Evolutionary conservation across 1,140 invertebrate genomes (phyloP), one percentile per base, ranked within the genome.

Genomic region (Agrilus planipennis): DNA sequence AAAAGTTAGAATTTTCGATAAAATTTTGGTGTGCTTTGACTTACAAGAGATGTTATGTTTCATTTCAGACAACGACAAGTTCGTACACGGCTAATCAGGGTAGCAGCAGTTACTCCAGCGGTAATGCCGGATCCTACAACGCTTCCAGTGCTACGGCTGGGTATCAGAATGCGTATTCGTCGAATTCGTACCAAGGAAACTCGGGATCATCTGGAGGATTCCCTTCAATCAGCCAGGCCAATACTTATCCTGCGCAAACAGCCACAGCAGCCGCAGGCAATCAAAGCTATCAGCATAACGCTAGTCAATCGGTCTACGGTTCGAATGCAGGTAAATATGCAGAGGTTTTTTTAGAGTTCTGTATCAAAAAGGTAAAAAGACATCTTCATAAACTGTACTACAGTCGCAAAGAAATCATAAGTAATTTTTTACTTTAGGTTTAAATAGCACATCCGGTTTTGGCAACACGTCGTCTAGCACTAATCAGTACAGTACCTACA

Each of bases 401-500:
- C n/a, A n/a, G n/a, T n/a, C n/a, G n/a, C n/a, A n/a, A n/a, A n/a
- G n/a, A n/a, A n/a, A n/a, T 6, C 7, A 6, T 32, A 7, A 16
- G 15, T 34, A 18, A 18, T 34, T 4, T 18, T 17, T 12, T 18
- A 10, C 40, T 40, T 27, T 39, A 48, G 52, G 53, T 10, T 45
- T 55, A 23, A 55, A 37, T 34, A 60, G 46, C 41, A 56, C 45
- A 41, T 49, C 55, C 22, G 57, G 46, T 37, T 58, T 49, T 43
- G 44, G 47, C 3, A 54, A 47, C 27, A 47, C 55, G 11, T 42
- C 49, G 20, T 23, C 34, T 21, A 34, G 35, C 22, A 46, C 49
- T 14, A 55, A 47, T 40, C 59, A 62, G 29, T 62, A 62, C 46
- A 61, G 57, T 39, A 60, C 46, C 39, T 62, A 62, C 47, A 58